These are phyloP conservation scores for Alethe castanea DNA, from an alignment of 2,113 vertebrate species.

Conservation along the genomic window DNA sequence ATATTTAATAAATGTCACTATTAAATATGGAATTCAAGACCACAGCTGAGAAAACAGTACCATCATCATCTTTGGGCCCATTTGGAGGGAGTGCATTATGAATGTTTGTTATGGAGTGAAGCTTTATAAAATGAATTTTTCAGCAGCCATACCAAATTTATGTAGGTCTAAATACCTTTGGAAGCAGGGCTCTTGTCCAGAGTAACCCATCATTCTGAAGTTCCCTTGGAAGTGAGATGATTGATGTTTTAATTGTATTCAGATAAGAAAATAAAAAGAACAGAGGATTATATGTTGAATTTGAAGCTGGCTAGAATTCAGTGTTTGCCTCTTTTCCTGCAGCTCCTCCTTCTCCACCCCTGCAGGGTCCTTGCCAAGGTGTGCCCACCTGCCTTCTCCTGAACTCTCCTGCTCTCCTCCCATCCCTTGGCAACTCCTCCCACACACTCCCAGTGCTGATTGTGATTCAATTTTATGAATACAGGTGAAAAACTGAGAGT, in stretches of 20 bases:
- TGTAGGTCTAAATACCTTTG: neutral
- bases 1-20: constrained; percentile 25
- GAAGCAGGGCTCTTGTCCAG: neutral
- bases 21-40: constrained; percentile 12
- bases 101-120: neutral
- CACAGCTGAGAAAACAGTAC: neutral
- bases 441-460: rapidly evolving
- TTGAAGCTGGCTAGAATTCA: neutral
- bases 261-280: neutral
- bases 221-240: neutral
- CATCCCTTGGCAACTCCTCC: neutral
- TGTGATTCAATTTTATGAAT: neutral
- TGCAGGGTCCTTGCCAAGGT: neutral
- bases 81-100: neutral
- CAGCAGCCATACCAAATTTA: neutral
- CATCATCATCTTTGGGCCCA: neutral
- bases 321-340: neutral
- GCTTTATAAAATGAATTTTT: neutral
- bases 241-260: neutral
- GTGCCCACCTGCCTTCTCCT: neutral
- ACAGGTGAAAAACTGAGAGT: neutral
- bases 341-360: neutral
- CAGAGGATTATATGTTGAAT: neutral
- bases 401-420: neutral
- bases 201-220: neutral